These are phyloP conservation scores for Euura saliciscinereae DNA, from an alignment of 1,140 invertebrate genomes.

Conservation along the genomic window DNA sequence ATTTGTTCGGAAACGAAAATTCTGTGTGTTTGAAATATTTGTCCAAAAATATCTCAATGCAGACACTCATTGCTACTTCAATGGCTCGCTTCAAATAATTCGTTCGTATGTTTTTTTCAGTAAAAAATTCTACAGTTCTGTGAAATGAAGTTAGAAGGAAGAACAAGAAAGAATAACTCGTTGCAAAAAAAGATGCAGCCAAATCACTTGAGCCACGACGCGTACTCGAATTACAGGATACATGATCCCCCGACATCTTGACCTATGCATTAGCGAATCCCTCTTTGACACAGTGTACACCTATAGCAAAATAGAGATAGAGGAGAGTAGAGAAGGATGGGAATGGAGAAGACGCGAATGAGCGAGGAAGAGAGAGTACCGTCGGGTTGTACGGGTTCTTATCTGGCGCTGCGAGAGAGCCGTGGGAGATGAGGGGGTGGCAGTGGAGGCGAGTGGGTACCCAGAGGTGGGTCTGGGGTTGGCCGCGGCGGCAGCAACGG, in stretches of 20 bases:
- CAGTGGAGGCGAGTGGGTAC: constrained; percentile 56
- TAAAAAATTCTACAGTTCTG: too few relatives aligned
- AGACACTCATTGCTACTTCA: too few relatives aligned
- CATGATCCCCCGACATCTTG: not conserved
- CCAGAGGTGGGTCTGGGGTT: constrained; percentile 57
- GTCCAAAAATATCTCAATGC: too few relatives aligned
- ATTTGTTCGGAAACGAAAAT: too few relatives aligned
- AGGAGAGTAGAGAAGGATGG: constrained; percentile 27
- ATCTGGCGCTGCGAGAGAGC: constrained; percentile 19
- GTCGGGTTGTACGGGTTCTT: constrained; percentile 12
- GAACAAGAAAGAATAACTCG: too few relatives aligned
- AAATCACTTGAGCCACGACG: too few relatives aligned
- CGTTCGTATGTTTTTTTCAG: too few relatives aligned
- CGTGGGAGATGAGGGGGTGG: constrained; percentile 36
- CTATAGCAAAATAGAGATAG: constrained; percentile 5
- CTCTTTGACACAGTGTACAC: not conserved
- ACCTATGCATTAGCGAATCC: not conserved
- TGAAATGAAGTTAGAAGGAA: too few relatives aligned
- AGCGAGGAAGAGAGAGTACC: constrained; percentile 13
- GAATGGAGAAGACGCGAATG: constrained; percentile 12
- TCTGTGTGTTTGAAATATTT: too few relatives aligned
- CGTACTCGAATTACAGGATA: too few relatives aligned
- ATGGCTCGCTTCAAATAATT: too few relatives aligned
- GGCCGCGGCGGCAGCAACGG: constrained; percentile 49
- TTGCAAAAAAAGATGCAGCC: too few relatives aligned